phyloP scores from a whole-genome alignment of 2,113 vertebrate species.

The Leucoraja erinaceus region DNA sequence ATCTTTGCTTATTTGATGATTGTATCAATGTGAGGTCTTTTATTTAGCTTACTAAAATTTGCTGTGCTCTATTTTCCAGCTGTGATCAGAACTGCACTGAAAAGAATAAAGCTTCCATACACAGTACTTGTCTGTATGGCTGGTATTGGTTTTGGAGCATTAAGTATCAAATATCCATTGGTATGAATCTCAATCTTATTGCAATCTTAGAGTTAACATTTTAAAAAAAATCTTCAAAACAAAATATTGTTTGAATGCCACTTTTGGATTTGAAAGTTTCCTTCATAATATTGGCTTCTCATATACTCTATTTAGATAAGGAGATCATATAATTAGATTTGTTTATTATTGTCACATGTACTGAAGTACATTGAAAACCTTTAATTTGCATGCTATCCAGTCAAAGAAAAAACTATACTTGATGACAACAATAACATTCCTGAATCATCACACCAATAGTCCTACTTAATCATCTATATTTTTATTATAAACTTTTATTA shows the following conservation, averaged over 20 bases:
- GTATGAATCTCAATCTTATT: conserved; percentile 21
- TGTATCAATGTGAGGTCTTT: neutral
- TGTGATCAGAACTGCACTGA: conserved; percentile 42
- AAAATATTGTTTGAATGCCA: neutral
- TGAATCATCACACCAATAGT: neutral
- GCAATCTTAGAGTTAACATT: neutral
- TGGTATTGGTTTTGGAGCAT: conserved; percentile 41
- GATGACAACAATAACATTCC: neutral
- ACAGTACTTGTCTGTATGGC: conserved; percentile 41
- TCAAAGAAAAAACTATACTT: no score
- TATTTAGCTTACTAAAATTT: neutral
- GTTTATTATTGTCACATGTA: no score
- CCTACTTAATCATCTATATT: neutral
- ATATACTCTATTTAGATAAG: neutral
- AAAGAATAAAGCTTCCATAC: conserved; percentile 42
- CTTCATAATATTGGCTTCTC: neutral
- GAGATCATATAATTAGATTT: neutral
- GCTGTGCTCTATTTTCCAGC: conserved; percentile 40
- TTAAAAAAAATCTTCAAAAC: neutral
- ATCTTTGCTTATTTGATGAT: neutral
- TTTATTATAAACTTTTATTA: neutral
- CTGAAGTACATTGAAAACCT: no score
- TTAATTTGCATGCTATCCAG: no score
- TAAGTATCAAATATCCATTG: conserved; percentile 38
- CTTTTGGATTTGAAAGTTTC: neutral